phyloP scores from a whole-genome alignment of 2,113 vertebrate species.

The Aepyceros melampus region DNA sequence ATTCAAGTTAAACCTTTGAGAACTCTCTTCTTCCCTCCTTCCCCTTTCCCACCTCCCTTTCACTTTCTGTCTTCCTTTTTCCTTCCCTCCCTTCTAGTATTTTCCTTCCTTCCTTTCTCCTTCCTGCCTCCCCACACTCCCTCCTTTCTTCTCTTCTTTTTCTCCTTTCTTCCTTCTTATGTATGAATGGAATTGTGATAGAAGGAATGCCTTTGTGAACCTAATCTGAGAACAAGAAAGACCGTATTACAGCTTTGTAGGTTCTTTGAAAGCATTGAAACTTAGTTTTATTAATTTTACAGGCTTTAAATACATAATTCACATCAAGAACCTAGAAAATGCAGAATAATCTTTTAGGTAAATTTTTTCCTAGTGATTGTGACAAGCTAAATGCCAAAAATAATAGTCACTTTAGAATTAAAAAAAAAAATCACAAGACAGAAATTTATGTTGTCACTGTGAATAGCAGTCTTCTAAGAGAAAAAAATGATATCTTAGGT shows the following conservation, averaged over 20 bases:
- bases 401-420: neutral
- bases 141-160: neutral
- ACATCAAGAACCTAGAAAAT: neutral
- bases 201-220: neutral
- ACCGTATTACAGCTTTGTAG: neutral
- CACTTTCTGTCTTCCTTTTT: neutral
- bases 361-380: neutral
- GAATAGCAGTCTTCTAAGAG: neutral
- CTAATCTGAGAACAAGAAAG: neutral
- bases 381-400: neutral
- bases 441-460: neutral
- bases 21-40: neutral
- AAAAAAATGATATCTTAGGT: neutral
- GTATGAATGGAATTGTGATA: neutral
- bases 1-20: neutral
- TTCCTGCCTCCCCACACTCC: neutral
- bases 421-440: neutral
- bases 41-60: too few relatives aligned
- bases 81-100: neutral
- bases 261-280: neutral
- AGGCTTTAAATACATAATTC: neutral
- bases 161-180: neutral
- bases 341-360: neutral
- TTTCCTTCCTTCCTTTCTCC: rapidly evolving
- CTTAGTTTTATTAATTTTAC: neutral